A percentile compares a stretch with the other conserved stretches of the same genome.
phyloP scores from a whole-genome alignment of 2,888 invertebrate species.

The Dasysyrphus tricinctus region DNA sequence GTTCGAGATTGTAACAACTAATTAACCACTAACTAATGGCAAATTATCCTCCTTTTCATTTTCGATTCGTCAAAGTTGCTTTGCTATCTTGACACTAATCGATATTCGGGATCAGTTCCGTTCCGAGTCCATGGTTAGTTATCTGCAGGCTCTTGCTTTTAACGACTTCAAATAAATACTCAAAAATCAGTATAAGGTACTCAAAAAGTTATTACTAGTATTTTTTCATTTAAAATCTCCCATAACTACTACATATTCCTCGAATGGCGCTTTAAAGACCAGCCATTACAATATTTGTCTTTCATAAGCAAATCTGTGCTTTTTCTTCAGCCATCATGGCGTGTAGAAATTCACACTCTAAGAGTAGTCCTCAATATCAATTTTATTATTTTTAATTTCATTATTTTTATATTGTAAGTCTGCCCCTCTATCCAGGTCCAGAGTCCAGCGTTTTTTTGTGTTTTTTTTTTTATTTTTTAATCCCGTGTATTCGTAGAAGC shows the following conservation, averaged over 20 bases:
- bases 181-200: no score
- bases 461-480: neutral
- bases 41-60: no score
- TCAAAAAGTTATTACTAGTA: no score
- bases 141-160: no score
- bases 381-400: constrained; percentile 43
- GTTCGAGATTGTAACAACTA: no score
- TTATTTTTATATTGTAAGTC: constrained; percentile 12
- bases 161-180: no score
- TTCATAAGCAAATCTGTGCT: constrained; percentile 68
- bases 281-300: constrained; percentile 56
- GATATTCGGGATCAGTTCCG: no score
- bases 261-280: neutral
- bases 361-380: constrained; percentile 53
- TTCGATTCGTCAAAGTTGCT: no score
- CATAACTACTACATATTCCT: neutral
- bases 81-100: no score
- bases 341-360: constrained; percentile 53
- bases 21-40: no score
- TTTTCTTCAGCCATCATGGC: constrained; percentile 64
- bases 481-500: neutral
- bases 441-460: constrained; percentile 1
- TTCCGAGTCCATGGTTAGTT: no score
- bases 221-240: neutral
- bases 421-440: constrained; percentile 14